Evolutionary conservation across 2,888 invertebrate species (phyloP), one percentile per base, ranked within the genome.

Genomic region (Lithophane semibrunnea): DNA sequence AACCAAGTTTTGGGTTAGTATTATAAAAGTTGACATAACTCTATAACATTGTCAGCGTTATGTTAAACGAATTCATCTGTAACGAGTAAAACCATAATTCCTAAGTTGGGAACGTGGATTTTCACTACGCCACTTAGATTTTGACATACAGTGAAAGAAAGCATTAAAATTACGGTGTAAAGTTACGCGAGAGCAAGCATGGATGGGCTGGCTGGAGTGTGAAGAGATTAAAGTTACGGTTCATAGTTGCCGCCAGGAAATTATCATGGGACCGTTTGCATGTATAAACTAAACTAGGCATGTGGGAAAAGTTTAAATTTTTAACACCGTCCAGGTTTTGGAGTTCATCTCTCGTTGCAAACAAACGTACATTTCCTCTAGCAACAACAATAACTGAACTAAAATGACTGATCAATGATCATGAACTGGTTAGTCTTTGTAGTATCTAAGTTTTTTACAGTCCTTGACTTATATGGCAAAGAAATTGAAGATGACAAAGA

Each of bases 231-330:
- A 80, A 82, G 66, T 82, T 63, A 61, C 60, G 42, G 60, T 66
- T 82, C 60, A 75, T 81, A 80, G 76, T 75, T 80, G 18, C 75
- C 24, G 47, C n/a, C 13, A 44, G 52, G 44, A 67, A 66, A 77
- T 76, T 82, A 67, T 54, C 82, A 63, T 42, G 77, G 80, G 70
- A 82, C 60, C 77, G 21, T 67, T 82, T 82, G 56, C 49, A 58
- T 21, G 21, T 58, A 16, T 66, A 37, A 82, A 75, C 69, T 65
- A 44, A 75, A 82, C 61, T 44, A 70, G 24, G 0, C 42, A 3
- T 52, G 44, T 52, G 61, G 82, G 37, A 56, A 21, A 70, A 44
- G 49, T 63, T 70, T 56, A 0, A 58, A 61, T 56, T 79, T 52
- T 73, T 47, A 68, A 79, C 58, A 65, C 66, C 61, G 16, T 24